Evolutionary conservation across 1,140 invertebrate species (phyloP), one percentile per base, ranked within the genome.

Genomic region (Drosophila asahinai): DNA sequence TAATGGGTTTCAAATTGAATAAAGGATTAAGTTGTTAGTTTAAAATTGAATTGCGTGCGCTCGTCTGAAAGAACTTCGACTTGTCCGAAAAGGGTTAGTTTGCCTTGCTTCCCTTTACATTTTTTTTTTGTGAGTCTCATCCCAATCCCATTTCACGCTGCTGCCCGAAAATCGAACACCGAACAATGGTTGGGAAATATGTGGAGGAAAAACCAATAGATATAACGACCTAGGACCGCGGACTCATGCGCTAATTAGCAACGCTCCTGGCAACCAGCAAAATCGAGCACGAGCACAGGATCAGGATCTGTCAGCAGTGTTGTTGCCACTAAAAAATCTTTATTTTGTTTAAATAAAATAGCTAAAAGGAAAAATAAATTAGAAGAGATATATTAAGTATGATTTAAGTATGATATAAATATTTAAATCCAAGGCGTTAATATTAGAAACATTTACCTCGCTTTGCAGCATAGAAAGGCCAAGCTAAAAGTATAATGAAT

Each of bases 1-100:
- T 93, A 93, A 93, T 93, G 92, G 92, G 91, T 93, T 93, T 92
- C 92, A 93, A 93, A 93, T 93, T 93, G 91, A 93, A 93, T 93
- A 93, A 93, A 93, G 92, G 92, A 93, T 93, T 93, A 93, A 91
- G 90, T 93, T 93, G 91, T 93, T 93, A 92, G 87, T 93, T 90
- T 86, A 80, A 91, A 92, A 92, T 92, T 91, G 87, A 92, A 87
- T 91, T 91, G 87, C 80, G 77, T 79, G 76, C 74, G 81, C 77
- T 74, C 86, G 73, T 77, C 67, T 78, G 80, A 67, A 86, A 90
- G 77, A 70, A 75, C 51, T 78, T 78, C 49, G 33, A 40, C 65
- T 58, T 63, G 57, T 36, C 47, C 42, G 17, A 65, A 79, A 65
- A 65, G 77, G 77, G 59, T 79, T 79, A 59, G 59, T 72, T 73